Conservation (phyloP, 2,888 invertebrate genomes). For the Leptothorax acervorum region DNA sequence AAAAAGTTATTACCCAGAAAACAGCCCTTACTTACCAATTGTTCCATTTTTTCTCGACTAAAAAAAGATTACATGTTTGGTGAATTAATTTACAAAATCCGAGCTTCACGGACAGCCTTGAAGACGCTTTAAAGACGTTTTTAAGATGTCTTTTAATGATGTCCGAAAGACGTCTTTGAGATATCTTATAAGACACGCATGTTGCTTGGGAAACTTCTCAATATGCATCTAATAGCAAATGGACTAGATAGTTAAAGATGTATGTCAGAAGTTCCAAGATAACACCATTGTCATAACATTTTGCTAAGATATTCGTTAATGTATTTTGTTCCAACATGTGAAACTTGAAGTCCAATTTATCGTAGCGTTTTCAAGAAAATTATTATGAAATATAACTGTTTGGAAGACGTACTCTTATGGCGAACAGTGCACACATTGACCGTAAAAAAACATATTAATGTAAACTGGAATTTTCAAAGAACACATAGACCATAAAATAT, state of each 20-base stretch:
- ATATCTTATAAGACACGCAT: slow-evolving; percentile 1
- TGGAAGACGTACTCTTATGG: no score
- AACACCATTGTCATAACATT: no score
- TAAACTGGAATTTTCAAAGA: no score
- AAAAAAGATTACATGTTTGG: not conserved
- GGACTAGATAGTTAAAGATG: not conserved
- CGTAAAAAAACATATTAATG: no score
- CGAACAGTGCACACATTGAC: no score
- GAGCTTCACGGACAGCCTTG: not conserved
- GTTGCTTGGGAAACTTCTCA: not conserved
- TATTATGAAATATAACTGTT: no score
- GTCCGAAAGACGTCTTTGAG: not conserved
- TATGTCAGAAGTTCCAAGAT: no score
- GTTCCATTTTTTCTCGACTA: not conserved
- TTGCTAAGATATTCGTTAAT: no score
- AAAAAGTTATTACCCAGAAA: not conserved
- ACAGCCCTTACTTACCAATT: not conserved
- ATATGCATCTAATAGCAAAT: slow-evolving; percentile 10
- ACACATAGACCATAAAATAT: no score
- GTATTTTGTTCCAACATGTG: no score
- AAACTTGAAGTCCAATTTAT: no score
- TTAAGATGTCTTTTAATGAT: not conserved
- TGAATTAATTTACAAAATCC: slow-evolving; percentile 3
- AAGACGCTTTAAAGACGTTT: not conserved
- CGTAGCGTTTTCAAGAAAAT: no score